Conservation (phyloP, 2,797 vertebrate species). For the Erpetoichthys calabaricus region DNA sequence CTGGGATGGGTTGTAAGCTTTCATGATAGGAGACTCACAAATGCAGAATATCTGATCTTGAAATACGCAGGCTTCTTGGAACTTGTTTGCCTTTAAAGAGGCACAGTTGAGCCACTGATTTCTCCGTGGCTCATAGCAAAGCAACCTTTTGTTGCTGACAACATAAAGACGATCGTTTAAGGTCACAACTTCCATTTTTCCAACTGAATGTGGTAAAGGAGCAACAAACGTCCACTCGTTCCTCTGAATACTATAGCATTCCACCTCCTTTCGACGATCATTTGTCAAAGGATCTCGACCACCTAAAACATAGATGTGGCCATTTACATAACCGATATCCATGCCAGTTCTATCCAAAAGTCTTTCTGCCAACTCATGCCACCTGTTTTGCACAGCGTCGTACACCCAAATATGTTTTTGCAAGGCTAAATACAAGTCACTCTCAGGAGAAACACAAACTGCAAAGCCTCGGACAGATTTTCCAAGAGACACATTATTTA, state of each 20-base stretch:
- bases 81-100: slow-evolving; percentile 63
- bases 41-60: slow-evolving; percentile 74
- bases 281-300: slow-evolving; percentile 63
- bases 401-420: slow-evolving; percentile 76
- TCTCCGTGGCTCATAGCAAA: slow-evolving; percentile 66
- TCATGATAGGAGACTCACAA: slow-evolving; percentile 70
- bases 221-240: slow-evolving; percentile 73
- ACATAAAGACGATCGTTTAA: slow-evolving; percentile 70
- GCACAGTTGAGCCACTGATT: slow-evolving; percentile 74
- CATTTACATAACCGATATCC: slow-evolving; percentile 67
- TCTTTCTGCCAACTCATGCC: slow-evolving; percentile 66
- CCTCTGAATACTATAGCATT: slow-evolving; percentile 73
- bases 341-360: slow-evolving; percentile 64
- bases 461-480: slow-evolving; percentile 63
- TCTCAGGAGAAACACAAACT: slow-evolving; percentile 63
- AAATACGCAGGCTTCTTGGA: slow-evolving; percentile 72
- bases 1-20: slow-evolving; percentile 63
- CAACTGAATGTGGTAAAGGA: slow-evolving; percentile 64
- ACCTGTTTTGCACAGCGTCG: slow-evolving; percentile 58
- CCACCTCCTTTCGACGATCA: slow-evolving; percentile 63
- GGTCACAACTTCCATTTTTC: slow-evolving; percentile 68
- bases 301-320: slow-evolving; percentile 69
- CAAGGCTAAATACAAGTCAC: slow-evolving; percentile 65
- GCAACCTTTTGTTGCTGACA: slow-evolving; percentile 68
- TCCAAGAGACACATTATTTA: slow-evolving; percentile 59